Percentiles rank a stretch among this genome's conserved stretches.
Conservation (phyloP, 2,113 vertebrate genomes). For the Neodontobutis hainanensis region DNA sequence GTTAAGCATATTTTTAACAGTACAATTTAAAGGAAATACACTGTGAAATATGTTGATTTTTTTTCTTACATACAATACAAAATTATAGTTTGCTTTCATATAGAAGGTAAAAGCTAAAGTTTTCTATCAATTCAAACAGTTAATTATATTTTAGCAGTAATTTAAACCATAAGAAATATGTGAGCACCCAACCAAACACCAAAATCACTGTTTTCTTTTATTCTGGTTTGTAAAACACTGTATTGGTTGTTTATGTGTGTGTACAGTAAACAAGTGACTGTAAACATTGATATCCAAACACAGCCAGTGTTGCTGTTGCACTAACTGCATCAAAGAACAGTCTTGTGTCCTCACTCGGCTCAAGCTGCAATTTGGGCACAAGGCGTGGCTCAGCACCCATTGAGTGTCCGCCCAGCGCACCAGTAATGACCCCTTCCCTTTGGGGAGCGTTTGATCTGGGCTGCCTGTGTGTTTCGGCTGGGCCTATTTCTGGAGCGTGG, state of each 20-base stretch:
- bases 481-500: slow-evolving; percentile 84
- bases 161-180: slow-evolving; percentile 39
- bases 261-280: slow-evolving; percentile 57
- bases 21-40: too few species aligned
- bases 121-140: slow-evolving; percentile 17
- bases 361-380: slow-evolving; percentile 77
- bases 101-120: too few species aligned
- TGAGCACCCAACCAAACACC: slow-evolving; percentile 37
- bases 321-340: slow-evolving; percentile 72
- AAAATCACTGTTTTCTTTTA: slow-evolving; percentile 20
- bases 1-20: background rate
- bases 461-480: slow-evolving; percentile 72
- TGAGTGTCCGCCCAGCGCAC: slow-evolving; percentile 59
- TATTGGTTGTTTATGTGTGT: slow-evolving; percentile 56
- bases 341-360: slow-evolving; percentile 71
- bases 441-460: slow-evolving; percentile 77
- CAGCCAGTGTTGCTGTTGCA: slow-evolving; percentile 58
- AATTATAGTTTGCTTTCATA: background rate
- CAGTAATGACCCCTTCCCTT: slow-evolving; percentile 70
- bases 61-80: too few species aligned
- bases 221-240: slow-evolving; percentile 36
- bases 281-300: slow-evolving; percentile 69
- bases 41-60: too few species aligned
- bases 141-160: slow-evolving; percentile 24
- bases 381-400: slow-evolving; percentile 71